Evolutionary conservation across 2,113 vertebrate species (phyloP).

Genomic region (Dolichotis patagonum): DNA sequence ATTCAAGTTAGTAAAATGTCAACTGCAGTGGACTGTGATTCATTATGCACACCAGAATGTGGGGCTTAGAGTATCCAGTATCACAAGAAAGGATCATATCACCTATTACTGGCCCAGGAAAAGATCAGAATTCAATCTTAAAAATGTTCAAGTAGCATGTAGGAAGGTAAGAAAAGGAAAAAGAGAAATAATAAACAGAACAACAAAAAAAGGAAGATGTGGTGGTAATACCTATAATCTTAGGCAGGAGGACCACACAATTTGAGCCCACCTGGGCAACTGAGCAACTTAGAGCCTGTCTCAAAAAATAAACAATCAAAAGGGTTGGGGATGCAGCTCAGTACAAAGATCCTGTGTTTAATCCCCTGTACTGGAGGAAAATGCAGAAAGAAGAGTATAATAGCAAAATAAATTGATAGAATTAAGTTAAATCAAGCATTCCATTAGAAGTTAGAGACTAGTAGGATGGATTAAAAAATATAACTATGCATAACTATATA

Average conservation of each 20-base stretch:
- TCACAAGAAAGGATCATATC: too few relatives aligned
- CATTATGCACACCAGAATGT: neutral
- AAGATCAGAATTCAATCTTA: neutral
- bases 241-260: neutral
- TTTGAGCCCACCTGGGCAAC: neutral
- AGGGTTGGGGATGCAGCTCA: neutral
- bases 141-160: neutral
- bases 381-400: neutral
- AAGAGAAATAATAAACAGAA: neutral
- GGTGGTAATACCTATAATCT: neutral
- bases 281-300: neutral
- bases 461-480: neutral
- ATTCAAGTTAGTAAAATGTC: neutral
- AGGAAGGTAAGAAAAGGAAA: neutral
- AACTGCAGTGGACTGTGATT: neutral
- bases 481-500: neutral
- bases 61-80: neutral
- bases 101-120: too few relatives aligned
- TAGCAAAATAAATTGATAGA: neutral
- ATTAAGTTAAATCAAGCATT: neutral
- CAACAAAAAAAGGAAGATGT: neutral
- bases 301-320: neutral
- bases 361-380: neutral
- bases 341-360: neutral
- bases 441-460: neutral